These are phyloP conservation scores for Drosophila elegans DNA, from an alignment of 1,140 invertebrate species.

Conservation along the genomic window DNA sequence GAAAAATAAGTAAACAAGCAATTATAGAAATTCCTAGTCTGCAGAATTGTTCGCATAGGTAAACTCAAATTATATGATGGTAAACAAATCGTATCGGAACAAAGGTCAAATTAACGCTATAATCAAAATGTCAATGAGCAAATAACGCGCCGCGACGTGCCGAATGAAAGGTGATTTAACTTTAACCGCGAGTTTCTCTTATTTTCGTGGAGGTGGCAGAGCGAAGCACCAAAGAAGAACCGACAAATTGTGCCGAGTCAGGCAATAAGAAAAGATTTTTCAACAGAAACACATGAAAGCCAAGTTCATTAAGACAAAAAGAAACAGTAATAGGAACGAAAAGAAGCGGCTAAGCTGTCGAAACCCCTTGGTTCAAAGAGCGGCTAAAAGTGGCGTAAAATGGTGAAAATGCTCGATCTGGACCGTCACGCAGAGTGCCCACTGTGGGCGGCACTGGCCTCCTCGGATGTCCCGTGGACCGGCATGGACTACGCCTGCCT, in stretches of 20 bases:
- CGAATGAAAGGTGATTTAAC: slow-evolving; percentile 54
- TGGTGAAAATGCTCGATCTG: slow-evolving; percentile 87
- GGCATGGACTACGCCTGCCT: slow-evolving; percentile 92
- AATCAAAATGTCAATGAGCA: slow-evolving; percentile 82
- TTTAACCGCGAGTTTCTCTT: slow-evolving; percentile 41
- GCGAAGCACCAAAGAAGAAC: slow-evolving; percentile 35
- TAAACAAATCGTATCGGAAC: slow-evolving; percentile 54
- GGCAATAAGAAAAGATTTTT: slow-evolving; percentile 41
- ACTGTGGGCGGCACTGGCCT: slow-evolving; percentile 86
- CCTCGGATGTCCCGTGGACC: slow-evolving; percentile 89
- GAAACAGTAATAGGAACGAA: slow-evolving; percentile 16
- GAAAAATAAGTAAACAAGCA: slow-evolving; percentile 75
- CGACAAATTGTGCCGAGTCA: slow-evolving; percentile 59
- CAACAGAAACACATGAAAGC: slow-evolving; percentile 31
- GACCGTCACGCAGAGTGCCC: slow-evolving; percentile 87
- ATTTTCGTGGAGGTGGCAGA: slow-evolving; percentile 36
- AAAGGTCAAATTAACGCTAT: slow-evolving; percentile 71
- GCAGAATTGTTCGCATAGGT: slow-evolving; percentile 23
- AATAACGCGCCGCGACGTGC: slow-evolving; percentile 67
- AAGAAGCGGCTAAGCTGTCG: slow-evolving; percentile 22
- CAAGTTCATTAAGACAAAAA: slow-evolving; percentile 56
- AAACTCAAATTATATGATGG: slow-evolving; percentile 46
- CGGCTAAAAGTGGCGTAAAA: slow-evolving; percentile 59
- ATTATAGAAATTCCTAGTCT: slow-evolving; percentile 46
- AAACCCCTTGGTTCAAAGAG: slow-evolving; percentile 26